Conservation (phyloP, 2,797 vertebrate genomes). For the Brotula barbata region DNA sequence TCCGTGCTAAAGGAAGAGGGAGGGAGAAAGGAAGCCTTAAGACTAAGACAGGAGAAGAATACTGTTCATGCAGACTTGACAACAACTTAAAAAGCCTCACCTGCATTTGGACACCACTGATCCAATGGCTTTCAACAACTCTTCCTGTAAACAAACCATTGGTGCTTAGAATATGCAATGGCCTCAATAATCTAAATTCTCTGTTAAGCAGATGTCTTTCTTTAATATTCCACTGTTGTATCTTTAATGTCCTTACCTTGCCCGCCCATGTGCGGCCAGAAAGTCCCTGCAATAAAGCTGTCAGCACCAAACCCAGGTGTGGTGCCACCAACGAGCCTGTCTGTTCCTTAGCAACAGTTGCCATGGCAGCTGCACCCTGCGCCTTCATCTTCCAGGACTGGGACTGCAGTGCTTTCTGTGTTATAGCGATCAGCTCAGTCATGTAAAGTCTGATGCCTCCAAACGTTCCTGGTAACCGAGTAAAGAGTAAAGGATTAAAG, state of each 20-base stretch:
- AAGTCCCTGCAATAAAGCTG: constrained; percentile 88
- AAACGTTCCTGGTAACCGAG: constrained; percentile 84
- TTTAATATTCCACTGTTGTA: too few species aligned
- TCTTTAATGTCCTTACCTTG: too few species aligned
- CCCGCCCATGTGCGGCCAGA: constrained; percentile 94
- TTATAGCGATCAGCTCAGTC: constrained; percentile 91
- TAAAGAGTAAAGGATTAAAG: background rate
- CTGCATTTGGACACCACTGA: constrained; percentile 90
- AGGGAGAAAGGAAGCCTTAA: background rate
- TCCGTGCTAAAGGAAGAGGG: constrained; percentile 76
- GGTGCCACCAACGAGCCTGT: constrained; percentile 89
- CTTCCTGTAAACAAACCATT: constrained; percentile 82
- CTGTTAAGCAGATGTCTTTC: too few species aligned
- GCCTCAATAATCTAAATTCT: background rate
- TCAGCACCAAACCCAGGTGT: constrained; percentile 90
- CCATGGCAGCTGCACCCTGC: constrained; percentile 94
- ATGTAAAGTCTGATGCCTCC: constrained; percentile 96
- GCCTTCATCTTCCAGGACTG: constrained; percentile 99
- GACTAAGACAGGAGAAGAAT: background rate
- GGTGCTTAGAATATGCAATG: background rate
- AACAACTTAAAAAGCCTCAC: constrained; percentile 65
- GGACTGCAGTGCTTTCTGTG: constrained; percentile 94
- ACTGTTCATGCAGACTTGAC: background rate
- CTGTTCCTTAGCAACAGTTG: constrained; percentile 93
- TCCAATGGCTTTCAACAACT: constrained; percentile 92